Evolutionary conservation across 2,797 vertebrate genomes (phyloP).

Genomic region (Enteromius treurensis): DNA sequence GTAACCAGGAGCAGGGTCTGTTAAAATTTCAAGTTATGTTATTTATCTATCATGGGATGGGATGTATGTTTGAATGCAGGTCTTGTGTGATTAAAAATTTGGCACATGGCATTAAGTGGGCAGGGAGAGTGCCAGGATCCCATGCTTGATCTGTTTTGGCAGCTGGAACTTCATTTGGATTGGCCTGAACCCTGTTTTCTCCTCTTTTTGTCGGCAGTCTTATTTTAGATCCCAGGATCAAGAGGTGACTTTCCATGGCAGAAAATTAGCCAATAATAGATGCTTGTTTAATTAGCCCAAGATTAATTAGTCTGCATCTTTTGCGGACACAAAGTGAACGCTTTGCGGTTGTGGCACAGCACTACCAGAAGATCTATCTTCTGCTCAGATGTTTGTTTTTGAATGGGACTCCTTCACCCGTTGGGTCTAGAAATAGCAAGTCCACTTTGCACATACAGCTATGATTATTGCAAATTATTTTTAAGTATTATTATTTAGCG

Average conservation of each 20-base stretch:
- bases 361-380: constrained; percentile 29
- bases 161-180: constrained; percentile 68
- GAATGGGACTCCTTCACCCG: constrained; percentile 26
- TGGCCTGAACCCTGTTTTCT: constrained; percentile 69
- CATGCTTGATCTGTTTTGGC: constrained; percentile 62
- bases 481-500: neutral
- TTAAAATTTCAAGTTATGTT: constrained; percentile 11
- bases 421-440: constrained; percentile 28
- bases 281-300: constrained; percentile 59
- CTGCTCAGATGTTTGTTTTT: constrained; percentile 28
- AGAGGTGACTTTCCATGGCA: constrained; percentile 62
- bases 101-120: constrained; percentile 47
- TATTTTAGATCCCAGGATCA: constrained; percentile 65
- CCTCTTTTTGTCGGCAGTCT: constrained; percentile 62
- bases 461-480: neutral
- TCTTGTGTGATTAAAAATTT: constrained; percentile 58
- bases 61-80: constrained; percentile 28
- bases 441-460: neutral
- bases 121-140: constrained; percentile 54
- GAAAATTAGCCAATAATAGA: constrained; percentile 64
- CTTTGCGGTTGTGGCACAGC: constrained; percentile 21
- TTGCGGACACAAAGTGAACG: neutral
- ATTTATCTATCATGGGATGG: constrained; percentile 30
- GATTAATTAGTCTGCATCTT: constrained; percentile 34
- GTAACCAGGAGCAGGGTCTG: neutral